Conservation (phyloP, 1,140 invertebrate species). For the Babylonia areolata region DNA sequence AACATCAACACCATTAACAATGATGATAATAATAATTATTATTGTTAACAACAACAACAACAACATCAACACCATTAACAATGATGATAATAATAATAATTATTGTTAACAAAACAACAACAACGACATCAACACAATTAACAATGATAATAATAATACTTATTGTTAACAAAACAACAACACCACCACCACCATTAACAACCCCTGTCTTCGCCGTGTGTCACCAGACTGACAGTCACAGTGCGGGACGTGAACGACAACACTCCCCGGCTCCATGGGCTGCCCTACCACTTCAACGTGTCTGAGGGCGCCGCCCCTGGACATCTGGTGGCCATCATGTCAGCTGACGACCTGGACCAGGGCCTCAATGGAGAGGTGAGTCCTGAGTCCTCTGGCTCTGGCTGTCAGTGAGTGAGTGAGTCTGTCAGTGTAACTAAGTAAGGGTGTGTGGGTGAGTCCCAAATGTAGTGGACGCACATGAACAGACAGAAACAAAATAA, state of each 20-base stretch:
- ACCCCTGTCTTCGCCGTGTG: conserved; percentile 62
- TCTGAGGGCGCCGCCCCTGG: conserved; percentile 69
- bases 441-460: no score
- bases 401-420: no score
- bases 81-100: no score
- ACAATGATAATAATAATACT: not conserved
- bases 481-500: not conserved
- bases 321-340: conserved; percentile 79
- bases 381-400: no score
- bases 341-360: conserved; percentile 87
- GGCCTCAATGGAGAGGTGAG: conserved; percentile 80
- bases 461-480: no score
- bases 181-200: not conserved
- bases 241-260: conserved; percentile 95
- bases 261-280: conserved; percentile 67
- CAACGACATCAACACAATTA: not conserved
- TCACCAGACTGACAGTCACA: conserved; percentile 90
- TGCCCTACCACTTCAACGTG: conserved; percentile 79
- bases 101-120: not conserved
- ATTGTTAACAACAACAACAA: not conserved
- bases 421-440: no score
- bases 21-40: not conserved
- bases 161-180: not conserved
- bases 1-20: not conserved
- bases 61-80: not conserved